These are phyloP conservation scores for Brenthis daphne DNA, from an alignment of 2,888 invertebrate genomes.

Conservation along the genomic window DNA sequence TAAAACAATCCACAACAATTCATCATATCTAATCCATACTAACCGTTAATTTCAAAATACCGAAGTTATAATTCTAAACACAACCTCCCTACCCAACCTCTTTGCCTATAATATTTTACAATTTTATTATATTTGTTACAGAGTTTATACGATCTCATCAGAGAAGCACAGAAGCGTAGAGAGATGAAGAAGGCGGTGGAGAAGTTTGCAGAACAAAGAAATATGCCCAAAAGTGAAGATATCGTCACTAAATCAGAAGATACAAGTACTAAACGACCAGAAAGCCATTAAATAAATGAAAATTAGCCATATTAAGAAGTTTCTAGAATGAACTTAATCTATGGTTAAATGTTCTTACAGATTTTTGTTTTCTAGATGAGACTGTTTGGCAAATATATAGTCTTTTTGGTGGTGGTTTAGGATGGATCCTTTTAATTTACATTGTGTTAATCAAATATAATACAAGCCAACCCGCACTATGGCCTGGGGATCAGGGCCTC, in stretches of 20 bases:
- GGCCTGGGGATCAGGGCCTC: no score
- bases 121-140: slow-evolving; percentile 47
- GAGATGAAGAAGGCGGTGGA: slow-evolving; percentile 65
- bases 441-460: no score
- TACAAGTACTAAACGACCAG: slow-evolving; percentile 60
- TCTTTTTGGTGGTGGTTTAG: no score
- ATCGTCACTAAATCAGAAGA: slow-evolving; percentile 62
- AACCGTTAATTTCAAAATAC: no score
- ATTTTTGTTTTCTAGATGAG: neutral
- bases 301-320: slow-evolving; percentile 7
- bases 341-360: slow-evolving; percentile 3
- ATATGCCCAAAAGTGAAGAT: slow-evolving; percentile 59
- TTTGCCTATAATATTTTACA: neutral
- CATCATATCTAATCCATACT: no score
- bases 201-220: slow-evolving; percentile 50
- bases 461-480: no score
- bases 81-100: no score
- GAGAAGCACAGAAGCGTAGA: slow-evolving; percentile 71
- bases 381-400: neutral
- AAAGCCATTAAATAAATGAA: slow-evolving; percentile 57
- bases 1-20: no score
- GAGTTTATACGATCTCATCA: slow-evolving; percentile 74
- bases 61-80: no score
- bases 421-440: no score
- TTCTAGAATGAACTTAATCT: slow-evolving; percentile 19